phyloP scores from a whole-genome alignment of 2,888 invertebrate genomes.

The Euplagia quadripunctaria region DNA sequence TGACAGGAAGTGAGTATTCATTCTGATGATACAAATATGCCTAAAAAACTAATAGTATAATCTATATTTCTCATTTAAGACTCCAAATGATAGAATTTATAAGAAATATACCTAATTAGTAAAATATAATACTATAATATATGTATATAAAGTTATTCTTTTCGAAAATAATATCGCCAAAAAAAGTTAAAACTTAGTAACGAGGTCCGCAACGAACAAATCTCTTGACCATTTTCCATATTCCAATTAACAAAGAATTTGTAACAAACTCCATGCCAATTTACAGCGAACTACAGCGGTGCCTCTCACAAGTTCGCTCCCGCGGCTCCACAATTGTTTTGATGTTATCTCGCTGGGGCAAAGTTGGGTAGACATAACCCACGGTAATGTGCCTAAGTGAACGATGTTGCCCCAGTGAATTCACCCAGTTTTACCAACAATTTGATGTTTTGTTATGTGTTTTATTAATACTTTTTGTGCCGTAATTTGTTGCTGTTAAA shows the following conservation, averaged over 20 bases:
- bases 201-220: slow-evolving; percentile 23
- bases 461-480: slow-evolving; percentile 59
- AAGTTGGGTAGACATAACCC: slow-evolving; percentile 73
- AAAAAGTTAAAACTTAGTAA: neutral
- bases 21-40: no score
- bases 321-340: slow-evolving; percentile 80
- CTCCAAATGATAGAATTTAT: no score
- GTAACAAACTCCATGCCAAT: slow-evolving; percentile 69
- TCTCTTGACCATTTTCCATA: slow-evolving; percentile 42
- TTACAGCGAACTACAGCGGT: slow-evolving; percentile 66
- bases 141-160: no score
- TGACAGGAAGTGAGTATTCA: no score
- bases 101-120: no score
- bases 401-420: slow-evolving; percentile 83
- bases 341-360: slow-evolving; percentile 71
- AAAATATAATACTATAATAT: no score
- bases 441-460: slow-evolving; percentile 68
- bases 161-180: neutral
- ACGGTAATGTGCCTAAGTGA: slow-evolving; percentile 84
- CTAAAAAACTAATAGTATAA: no score
- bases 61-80: no score
- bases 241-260: slow-evolving; percentile 65
- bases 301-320: slow-evolving; percentile 72
- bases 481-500: slow-evolving; percentile 40
- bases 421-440: slow-evolving; percentile 72